These are phyloP conservation scores for Sylvia atricapilla DNA, from an alignment of 2,113 vertebrate species.

Conservation along the genomic window DNA sequence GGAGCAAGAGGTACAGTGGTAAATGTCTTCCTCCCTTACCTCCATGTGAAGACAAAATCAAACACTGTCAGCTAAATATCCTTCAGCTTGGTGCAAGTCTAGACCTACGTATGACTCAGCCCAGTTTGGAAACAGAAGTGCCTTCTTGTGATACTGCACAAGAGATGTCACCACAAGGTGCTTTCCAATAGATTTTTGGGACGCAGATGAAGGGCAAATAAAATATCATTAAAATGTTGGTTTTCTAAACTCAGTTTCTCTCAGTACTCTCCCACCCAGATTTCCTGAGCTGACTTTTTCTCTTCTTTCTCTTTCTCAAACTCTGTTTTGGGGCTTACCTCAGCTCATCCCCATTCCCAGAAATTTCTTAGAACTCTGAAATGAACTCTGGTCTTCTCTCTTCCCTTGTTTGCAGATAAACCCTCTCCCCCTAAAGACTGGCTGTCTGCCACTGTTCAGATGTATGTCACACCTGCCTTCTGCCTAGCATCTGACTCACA, in stretches of 20 bases:
- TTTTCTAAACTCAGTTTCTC: not conserved
- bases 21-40: not conserved
- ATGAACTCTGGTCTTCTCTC: not conserved
- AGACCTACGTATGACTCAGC: not conserved
- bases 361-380: not conserved
- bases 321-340: not conserved
- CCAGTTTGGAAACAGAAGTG: not conserved
- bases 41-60: not conserved
- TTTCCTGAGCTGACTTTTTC: not conserved
- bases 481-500: constrained; percentile 41
- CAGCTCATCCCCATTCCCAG: not conserved
- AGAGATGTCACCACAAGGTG: not conserved
- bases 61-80: not conserved
- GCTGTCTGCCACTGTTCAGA: constrained; percentile 15
- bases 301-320: not conserved
- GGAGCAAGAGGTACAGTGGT: not conserved
- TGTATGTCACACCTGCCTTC: constrained; percentile 27
- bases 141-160: not conserved
- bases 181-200: not conserved
- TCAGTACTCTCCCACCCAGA: not conserved
- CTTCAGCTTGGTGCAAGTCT: not conserved
- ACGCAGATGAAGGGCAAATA: not conserved
- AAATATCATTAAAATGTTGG: not conserved
- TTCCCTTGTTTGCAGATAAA: not conserved
- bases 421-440: not conserved